phyloP scores from a whole-genome alignment of 2,113 vertebrate genomes.

The Orientallactaga bullata region DNA sequence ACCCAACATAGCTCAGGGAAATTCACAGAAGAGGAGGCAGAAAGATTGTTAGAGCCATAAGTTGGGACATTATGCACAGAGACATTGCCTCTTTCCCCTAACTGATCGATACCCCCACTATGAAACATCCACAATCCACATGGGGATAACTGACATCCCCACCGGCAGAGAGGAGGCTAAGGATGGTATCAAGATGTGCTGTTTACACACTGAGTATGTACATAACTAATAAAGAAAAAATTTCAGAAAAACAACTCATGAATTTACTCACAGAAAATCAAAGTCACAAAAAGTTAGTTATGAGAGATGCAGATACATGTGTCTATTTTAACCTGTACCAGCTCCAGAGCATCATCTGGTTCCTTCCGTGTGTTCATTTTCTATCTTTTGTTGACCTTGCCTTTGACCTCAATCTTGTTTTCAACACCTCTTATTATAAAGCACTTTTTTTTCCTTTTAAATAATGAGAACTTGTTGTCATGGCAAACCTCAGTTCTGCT shows the following conservation, averaged over 20 bases:
- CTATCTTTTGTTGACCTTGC: conserved; percentile 57
- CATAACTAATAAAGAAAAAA: no score
- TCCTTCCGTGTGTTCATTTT: conserved; percentile 38
- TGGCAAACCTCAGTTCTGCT: conserved; percentile 81
- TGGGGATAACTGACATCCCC: no score
- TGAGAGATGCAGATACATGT: conserved; percentile 4
- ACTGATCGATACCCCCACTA: no score
- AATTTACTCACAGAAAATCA: conserved; percentile 74
- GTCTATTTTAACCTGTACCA: conserved; percentile 70
- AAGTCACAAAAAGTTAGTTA: conserved; percentile 70
- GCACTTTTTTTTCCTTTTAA: conserved; percentile 27
- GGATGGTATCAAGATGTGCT: no score
- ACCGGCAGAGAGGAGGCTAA: no score
- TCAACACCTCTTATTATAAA: conserved; percentile 69
- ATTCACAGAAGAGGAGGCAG: no score
- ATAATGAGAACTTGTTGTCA: conserved; percentile 83
- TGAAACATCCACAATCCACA: no score
- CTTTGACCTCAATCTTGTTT: conserved; percentile 62
- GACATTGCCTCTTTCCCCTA: no score
- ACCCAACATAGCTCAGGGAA: no score
- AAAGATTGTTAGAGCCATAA: no score
- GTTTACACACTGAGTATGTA: no score
- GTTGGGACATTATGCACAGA: no score
- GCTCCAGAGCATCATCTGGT: conserved; percentile 69
- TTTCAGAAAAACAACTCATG: background rate